Evolutionary conservation across 2,797 vertebrate genomes (phyloP).

Genomic region (Meriones psammophilus): DNA sequence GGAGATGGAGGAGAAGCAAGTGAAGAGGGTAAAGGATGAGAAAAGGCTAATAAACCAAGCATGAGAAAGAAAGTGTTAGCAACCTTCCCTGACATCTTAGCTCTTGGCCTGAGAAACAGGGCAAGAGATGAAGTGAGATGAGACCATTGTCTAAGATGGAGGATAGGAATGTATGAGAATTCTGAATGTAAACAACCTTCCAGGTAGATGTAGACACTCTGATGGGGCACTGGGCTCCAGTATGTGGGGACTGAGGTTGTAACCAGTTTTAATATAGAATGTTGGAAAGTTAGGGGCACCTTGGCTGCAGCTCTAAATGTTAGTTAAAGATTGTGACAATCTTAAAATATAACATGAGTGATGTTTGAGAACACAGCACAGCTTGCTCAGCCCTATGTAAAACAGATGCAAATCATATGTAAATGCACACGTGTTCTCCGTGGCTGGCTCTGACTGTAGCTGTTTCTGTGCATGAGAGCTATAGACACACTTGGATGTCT

Average conservation of each 20-base stretch:
- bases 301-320: slow-evolving; percentile 65
- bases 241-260: no score
- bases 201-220: fast-evolving
- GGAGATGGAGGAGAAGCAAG: no score
- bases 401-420: slow-evolving; percentile 80
- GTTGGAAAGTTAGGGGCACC: slow-evolving; percentile 40
- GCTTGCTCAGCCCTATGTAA: slow-evolving; percentile 76
- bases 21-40: no score
- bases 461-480: background rate
- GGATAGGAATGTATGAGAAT: background rate
- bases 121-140: background rate
- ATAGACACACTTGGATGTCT: background rate
- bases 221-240: background rate
- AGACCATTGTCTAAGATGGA: background rate
- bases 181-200: background rate
- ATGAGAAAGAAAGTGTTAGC: background rate
- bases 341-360: slow-evolving; percentile 75
- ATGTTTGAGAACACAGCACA: slow-evolving; percentile 76
- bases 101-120: background rate
- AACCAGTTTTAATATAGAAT: slow-evolving; percentile 41
- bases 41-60: background rate
- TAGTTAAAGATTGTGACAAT: slow-evolving; percentile 72
- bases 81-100: background rate
- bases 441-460: slow-evolving; percentile 29
- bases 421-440: slow-evolving; percentile 60